phyloP scores from a whole-genome alignment of 2,113 vertebrate species.

The Pimephales promelas region DNA sequence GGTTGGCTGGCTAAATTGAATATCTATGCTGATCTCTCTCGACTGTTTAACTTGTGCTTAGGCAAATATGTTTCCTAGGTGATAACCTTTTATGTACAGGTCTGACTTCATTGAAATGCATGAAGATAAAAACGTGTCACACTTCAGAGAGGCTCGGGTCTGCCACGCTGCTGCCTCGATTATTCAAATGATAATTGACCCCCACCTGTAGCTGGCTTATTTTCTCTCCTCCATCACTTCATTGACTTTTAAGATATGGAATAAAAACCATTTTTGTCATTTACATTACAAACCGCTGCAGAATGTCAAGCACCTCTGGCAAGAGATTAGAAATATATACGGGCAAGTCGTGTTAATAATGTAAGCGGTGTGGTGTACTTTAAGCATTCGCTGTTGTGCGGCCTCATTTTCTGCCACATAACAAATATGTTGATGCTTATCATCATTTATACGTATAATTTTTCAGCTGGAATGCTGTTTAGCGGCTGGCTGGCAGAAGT shows the following conservation, averaged over 20 bases:
- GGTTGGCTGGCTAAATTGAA: slow-evolving; percentile 99
- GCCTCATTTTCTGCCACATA: slow-evolving; percentile 52
- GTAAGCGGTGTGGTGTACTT: slow-evolving; percentile 77
- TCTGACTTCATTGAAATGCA: slow-evolving; percentile 99
- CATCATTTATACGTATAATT: slow-evolving; percentile 79
- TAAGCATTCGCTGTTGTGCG: slow-evolving; percentile 61
- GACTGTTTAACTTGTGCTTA: slow-evolving; percentile 99
- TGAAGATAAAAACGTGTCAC: slow-evolving; percentile 99
- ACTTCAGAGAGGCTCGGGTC: slow-evolving; percentile 84
- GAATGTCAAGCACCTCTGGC: slow-evolving; percentile 93
- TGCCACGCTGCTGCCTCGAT: slow-evolving; percentile 88
- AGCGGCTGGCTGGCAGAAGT: slow-evolving; percentile 74
- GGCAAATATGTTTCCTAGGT: slow-evolving; percentile 99
- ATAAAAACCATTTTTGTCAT: slow-evolving; percentile 90
- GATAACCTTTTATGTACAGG: slow-evolving; percentile 99
- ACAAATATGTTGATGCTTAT: slow-evolving; percentile 80
- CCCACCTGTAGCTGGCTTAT: slow-evolving; percentile 94
- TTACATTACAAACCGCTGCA: slow-evolving; percentile 97
- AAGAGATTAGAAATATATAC: slow-evolving; percentile 83
- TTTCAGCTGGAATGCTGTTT: slow-evolving; percentile 75
- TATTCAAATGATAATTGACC: slow-evolving; percentile 99
- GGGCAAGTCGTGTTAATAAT: slow-evolving; percentile 88
- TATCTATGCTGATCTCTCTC: slow-evolving; percentile 99
- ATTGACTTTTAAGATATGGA: slow-evolving; percentile 96
- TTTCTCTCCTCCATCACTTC: slow-evolving; percentile 98